A percentile compares a stretch with the other conserved stretches of the same genome.
Evolutionary conservation across 1,140 invertebrate genomes (phyloP).

Genomic region (Leptopilina clavipes): DNA sequence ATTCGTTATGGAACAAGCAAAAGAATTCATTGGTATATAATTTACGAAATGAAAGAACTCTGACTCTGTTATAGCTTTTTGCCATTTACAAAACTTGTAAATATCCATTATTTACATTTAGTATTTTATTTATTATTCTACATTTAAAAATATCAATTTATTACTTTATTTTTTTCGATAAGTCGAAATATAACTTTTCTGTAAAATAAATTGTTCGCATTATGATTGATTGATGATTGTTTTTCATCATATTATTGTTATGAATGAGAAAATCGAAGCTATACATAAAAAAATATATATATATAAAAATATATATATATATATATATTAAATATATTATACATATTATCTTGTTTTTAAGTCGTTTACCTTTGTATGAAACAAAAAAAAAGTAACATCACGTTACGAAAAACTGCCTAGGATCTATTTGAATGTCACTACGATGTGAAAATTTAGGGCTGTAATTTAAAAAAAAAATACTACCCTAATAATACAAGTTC

Average conservation of each 20-base stretch:
- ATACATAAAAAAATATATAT: conserved; percentile 46
- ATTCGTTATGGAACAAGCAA: conserved; percentile 19
- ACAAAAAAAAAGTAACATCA: conserved; percentile 36
- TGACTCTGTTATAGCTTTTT: conserved; percentile 69
- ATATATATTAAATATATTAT: conserved; percentile 36
- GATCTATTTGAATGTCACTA: conserved; percentile 26
- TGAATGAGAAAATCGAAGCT: conserved; percentile 43
- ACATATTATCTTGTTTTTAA: conserved; percentile 58
- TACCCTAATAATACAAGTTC: conserved; percentile 35
- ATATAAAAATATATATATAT: conserved; percentile 29
- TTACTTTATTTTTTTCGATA: conserved; percentile 58
- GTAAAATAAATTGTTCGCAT: conserved; percentile 65
- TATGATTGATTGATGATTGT: conserved; percentile 52
- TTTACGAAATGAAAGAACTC: conserved; percentile 51
- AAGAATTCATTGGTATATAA: conserved; percentile 27
- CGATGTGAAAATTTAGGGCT: conserved; percentile 13
- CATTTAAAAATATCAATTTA: conserved; percentile 59
- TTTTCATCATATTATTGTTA: conserved; percentile 54
- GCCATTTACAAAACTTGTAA: conserved; percentile 72
- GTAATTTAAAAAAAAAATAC: conserved; percentile 17
- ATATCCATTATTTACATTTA: conserved; percentile 73
- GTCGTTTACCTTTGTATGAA: conserved; percentile 51
- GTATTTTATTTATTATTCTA: conserved; percentile 73
- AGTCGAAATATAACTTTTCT: conserved; percentile 64
- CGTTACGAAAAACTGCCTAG: conserved; percentile 29